phyloP scores from a whole-genome alignment of 2,113 vertebrate species.

The Pogonocichla stellata region DNA sequence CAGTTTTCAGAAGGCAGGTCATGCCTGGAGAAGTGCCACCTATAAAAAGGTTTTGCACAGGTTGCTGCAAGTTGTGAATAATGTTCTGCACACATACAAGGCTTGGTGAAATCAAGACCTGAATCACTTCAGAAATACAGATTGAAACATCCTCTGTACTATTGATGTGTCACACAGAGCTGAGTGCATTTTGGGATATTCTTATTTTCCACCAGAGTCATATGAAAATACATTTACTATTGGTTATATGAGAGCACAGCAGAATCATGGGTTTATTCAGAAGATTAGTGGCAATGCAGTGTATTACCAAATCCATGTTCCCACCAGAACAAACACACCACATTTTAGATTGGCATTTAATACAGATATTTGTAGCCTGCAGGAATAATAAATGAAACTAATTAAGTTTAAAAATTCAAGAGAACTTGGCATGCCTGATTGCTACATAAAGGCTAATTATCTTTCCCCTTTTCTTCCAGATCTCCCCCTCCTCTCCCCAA shows the following conservation, averaged over 20 bases:
- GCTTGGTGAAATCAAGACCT: not conserved
- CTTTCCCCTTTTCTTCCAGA: conserved; percentile 1
- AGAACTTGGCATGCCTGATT: conserved; percentile 54
- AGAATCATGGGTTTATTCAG: not conserved
- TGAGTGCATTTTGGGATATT: not conserved
- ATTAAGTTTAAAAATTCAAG: conserved; percentile 74
- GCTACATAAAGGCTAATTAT: conserved; percentile 61
- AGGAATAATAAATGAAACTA: conserved; percentile 73
- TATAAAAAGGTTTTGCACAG: not conserved
- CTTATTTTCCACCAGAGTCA: not conserved
- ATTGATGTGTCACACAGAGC: not conserved
- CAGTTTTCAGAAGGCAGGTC: not conserved
- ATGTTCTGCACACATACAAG: not conserved
- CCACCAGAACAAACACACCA: conserved; percentile 46
- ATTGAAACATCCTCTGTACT: not conserved
- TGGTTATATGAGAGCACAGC: not conserved
- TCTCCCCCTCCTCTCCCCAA: not conserved
- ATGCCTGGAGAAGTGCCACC: not conserved
- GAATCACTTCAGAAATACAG: not conserved
- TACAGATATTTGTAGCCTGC: conserved; percentile 56
- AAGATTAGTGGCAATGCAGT: not conserved
- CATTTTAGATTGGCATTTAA: conserved; percentile 54
- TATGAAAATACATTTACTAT: not conserved
- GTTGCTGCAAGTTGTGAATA: not conserved
- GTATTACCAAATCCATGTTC: not conserved